phyloP scores from a whole-genome alignment of 2,888 invertebrate species.

The Leptinotarsa rubiginosa region DNA sequence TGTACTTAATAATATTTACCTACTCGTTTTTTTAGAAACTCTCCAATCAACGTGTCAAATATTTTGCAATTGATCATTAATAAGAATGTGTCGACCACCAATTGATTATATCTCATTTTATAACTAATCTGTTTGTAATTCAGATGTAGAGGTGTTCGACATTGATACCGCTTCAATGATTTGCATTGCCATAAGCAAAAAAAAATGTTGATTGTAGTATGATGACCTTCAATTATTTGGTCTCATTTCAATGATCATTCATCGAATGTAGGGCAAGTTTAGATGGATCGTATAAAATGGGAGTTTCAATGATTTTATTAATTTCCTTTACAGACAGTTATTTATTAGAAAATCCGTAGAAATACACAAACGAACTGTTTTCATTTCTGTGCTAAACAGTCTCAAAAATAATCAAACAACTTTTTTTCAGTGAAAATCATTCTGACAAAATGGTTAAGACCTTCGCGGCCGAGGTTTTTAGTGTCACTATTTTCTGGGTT shows the following conservation, averaged over 20 bases:
- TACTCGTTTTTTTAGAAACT: too few species aligned
- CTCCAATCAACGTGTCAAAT: neutral
- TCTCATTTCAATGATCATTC: conserved; percentile 5
- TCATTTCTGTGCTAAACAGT: too few species aligned
- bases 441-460: too few species aligned
- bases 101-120: neutral
- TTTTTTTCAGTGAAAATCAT: too few species aligned
- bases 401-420: too few species aligned
- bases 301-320: too few species aligned
- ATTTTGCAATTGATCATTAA: neutral
- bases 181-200: neutral
- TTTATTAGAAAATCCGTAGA: too few species aligned
- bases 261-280: conserved; percentile 8
- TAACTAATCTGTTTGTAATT: neutral
- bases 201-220: neutral
- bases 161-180: conserved; percentile 1
- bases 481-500: too few species aligned
- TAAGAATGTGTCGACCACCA: neutral
- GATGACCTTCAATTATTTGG: conserved; percentile 11
- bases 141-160: neutral
- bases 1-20: too few species aligned
- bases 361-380: too few species aligned
- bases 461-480: too few species aligned
- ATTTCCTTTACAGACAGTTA: too few species aligned
- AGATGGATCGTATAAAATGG: neutral